Evolutionary conservation across 2,888 invertebrate species (phyloP).

Genomic region (Andricus curvator): DNA sequence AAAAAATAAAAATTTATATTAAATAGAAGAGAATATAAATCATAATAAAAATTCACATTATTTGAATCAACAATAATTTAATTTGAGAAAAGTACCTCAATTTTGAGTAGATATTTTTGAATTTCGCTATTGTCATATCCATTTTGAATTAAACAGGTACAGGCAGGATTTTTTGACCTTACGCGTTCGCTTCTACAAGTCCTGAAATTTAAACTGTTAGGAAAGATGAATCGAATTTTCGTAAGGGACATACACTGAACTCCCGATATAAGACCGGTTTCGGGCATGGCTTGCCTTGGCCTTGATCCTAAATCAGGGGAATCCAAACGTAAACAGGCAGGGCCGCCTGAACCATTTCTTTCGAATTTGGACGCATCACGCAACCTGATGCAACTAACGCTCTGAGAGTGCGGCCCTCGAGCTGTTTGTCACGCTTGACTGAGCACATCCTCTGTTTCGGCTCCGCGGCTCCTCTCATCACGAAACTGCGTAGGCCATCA

Average conservation of each 20-base stretch:
- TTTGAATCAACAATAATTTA: not conserved
- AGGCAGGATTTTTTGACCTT: slow-evolving; percentile 64
- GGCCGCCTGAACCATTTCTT: no score
- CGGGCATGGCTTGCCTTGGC: no score
- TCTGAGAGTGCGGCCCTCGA: no score
- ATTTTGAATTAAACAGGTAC: slow-evolving; percentile 58
- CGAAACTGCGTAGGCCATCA: no score
- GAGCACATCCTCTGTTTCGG: no score
- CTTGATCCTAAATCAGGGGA: no score
- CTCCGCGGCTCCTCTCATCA: no score
- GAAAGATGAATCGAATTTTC: not conserved
- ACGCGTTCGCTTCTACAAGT: slow-evolving; percentile 72
- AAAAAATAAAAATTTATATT: not conserved
- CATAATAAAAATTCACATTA: not conserved
- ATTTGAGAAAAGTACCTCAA: slow-evolving; percentile 62
- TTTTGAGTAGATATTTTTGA: slow-evolving; percentile 62
- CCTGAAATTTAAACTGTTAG: slow-evolving; percentile 56
- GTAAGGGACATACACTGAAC: not conserved
- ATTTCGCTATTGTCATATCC: slow-evolving; percentile 60
- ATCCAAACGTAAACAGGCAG: no score
- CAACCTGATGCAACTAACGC: no score
- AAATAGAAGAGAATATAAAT: not conserved
- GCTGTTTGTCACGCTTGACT: no score
- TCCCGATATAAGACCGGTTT: not conserved
- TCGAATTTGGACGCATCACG: no score